These are phyloP conservation scores for Proteles cristata DNA, from an alignment of 2,113 vertebrate species.

Conservation along the genomic window DNA sequence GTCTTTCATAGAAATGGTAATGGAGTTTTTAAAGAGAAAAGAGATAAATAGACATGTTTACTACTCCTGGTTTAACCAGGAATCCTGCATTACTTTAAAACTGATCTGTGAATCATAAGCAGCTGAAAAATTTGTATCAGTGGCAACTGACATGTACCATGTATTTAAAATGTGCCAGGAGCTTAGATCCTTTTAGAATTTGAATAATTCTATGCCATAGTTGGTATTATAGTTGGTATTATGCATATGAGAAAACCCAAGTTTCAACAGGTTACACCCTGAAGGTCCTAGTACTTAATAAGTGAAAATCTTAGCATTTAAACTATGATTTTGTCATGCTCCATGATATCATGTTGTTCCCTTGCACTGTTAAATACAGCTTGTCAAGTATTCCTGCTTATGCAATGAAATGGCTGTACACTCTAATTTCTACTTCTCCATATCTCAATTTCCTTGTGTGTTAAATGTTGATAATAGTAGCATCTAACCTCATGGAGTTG, in stretches of 20 bases:
- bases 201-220: not conserved
- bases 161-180: not conserved
- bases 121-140: not conserved
- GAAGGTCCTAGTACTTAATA: not conserved
- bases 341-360: not conserved
- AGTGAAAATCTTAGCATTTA: not conserved
- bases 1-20: not conserved
- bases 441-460: not conserved
- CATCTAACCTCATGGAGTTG: not conserved
- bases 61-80: not conserved
- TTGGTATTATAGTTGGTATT: not conserved
- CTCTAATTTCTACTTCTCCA: not conserved
- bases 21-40: not conserved
- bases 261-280: not conserved
- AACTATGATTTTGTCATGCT: conserved; percentile 5
- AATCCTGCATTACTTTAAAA: not conserved
- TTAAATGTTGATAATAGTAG: not conserved
- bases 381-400: not conserved
- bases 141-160: not conserved
- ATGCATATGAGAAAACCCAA: not conserved
- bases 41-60: not conserved
- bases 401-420: not conserved
- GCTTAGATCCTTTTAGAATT: not conserved
- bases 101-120: not conserved
- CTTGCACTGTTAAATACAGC: not conserved